Conservation (phyloP, 2,113 vertebrate genomes). For the Parotia lawesii region DNA sequence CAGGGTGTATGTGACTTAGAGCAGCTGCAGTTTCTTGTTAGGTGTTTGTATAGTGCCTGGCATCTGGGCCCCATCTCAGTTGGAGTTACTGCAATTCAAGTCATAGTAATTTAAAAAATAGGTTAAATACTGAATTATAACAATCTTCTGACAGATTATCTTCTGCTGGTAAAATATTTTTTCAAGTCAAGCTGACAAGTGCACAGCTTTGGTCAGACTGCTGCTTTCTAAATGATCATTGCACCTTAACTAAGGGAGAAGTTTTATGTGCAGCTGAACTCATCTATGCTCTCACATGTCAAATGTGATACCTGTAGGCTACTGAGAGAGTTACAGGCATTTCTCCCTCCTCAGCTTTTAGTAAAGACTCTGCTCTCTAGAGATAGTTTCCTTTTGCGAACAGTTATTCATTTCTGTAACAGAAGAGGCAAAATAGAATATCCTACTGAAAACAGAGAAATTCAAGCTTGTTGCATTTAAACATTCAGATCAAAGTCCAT, state of each 20-base stretch:
- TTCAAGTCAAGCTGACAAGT: background rate
- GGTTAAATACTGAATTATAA: conserved; percentile 7
- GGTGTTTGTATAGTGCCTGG: background rate
- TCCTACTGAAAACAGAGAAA: background rate
- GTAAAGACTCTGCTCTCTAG: background rate
- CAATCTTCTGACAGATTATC: background rate
- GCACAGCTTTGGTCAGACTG: background rate
- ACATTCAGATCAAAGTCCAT: background rate
- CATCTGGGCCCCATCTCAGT: background rate
- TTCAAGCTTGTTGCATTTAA: background rate
- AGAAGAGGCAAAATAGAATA: background rate
- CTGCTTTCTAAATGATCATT: background rate
- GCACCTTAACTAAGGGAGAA: background rate
- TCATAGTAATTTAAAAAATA: conserved; percentile 24
- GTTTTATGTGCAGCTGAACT: background rate
- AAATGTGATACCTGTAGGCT: background rate
- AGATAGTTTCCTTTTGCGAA: background rate
- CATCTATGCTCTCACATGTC: background rate
- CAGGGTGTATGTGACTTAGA: background rate
- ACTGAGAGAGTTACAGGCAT: background rate
- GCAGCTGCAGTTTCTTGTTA: background rate
- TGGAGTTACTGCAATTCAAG: conserved; percentile 29
- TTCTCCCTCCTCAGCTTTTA: background rate
- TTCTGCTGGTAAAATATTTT: background rate
- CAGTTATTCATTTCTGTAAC: background rate